A percentile compares a stretch with the other conserved stretches of the same genome.
phyloP scores from a whole-genome alignment of 2,797 vertebrate species.

The Eremophila alpestris region DNA sequence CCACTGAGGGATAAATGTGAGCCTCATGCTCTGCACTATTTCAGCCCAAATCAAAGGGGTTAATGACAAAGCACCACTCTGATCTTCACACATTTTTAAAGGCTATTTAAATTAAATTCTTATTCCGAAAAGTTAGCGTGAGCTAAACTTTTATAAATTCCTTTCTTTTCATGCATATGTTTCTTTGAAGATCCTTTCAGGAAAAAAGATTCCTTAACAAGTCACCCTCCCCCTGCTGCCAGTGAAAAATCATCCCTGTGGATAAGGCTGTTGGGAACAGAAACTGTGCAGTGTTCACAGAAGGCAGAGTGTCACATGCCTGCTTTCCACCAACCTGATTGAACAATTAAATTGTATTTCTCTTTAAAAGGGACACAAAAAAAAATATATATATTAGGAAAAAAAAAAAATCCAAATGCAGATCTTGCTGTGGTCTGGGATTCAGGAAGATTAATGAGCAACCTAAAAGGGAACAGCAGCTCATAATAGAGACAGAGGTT shows the following conservation, averaged over 20 bases:
- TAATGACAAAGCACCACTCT: constrained; percentile 66
- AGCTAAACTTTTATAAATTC: constrained; percentile 29
- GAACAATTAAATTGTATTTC: constrained; percentile 52
- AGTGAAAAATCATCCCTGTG: constrained; percentile 43
- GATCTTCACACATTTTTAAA: constrained; percentile 23
- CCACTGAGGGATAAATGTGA: constrained; percentile 7
- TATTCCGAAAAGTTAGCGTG: constrained; percentile 38
- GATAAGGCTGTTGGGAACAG: constrained; percentile 29
- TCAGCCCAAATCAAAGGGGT: constrained; percentile 47
- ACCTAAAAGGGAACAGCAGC: constrained; percentile 31
- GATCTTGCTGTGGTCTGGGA: constrained; percentile 46
- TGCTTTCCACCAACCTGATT: constrained; percentile 16
- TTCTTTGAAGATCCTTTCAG: constrained; percentile 60
- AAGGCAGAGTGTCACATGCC: neutral
- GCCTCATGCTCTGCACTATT: constrained; percentile 11
- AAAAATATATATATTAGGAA: neutral
- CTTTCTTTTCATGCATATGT: constrained; percentile 16
- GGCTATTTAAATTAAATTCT: constrained; percentile 67
- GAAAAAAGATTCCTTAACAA: constrained; percentile 37
- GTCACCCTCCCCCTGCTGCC: constrained; percentile 23
- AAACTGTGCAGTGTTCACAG: neutral
- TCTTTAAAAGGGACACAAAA: neutral
- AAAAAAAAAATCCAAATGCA: constrained; percentile 38
- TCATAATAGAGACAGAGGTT: constrained; percentile 34
- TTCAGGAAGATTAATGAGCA: constrained; percentile 49